Evolutionary conservation across 1,140 invertebrate genomes (phyloP), one percentile per base, ranked within the genome.

Genomic region (Melitaea cinxia): DNA sequence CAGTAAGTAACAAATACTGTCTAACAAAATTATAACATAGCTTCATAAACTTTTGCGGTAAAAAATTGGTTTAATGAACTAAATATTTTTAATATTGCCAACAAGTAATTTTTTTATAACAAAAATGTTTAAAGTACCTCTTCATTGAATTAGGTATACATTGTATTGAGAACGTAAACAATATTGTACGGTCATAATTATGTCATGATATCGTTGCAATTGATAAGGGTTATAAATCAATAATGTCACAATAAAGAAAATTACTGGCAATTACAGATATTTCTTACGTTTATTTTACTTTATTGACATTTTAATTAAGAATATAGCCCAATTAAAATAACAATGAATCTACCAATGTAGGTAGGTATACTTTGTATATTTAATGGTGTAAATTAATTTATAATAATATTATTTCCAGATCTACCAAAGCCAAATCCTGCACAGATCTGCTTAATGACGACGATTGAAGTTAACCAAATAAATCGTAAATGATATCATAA

Each of bases 341-440:
- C 24, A n/a, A n/a, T n/a, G n/a, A n/a, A n/a, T n/a, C n/a, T n/a
- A n/a, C n/a, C n/a, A n/a, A n/a, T n/a, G n/a, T n/a, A n/a, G n/a
- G n/a, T n/a, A n/a, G n/a, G n/a, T n/a, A n/a, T n/a, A n/a, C n/a
- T n/a, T n/a, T n/a, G n/a, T n/a, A n/a, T n/a, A n/a, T n/a, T n/a
- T n/a, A n/a, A n/a, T n/a, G n/a, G n/a, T n/a, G n/a, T n/a, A 26
- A 26, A 26, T 26, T 26, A 26, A 26, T 26, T 6, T 4, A 4
- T 26, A 35, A 35, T 4, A 35, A 35, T 10, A 35, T 35, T 35
- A 35, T 68, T 92, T 92, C 65, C 84, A 92, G 92, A 78, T 89
- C 91, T 70, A 87, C 85, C 77, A 93, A 93, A 91, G 91, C 92
- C 21, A 93, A 93, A 85, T 93, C 92, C 37, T 93, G 92, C 80